These are phyloP conservation scores for Ooceraea biroi DNA, from an alignment of 1,140 invertebrate species.

Conservation along the genomic window DNA sequence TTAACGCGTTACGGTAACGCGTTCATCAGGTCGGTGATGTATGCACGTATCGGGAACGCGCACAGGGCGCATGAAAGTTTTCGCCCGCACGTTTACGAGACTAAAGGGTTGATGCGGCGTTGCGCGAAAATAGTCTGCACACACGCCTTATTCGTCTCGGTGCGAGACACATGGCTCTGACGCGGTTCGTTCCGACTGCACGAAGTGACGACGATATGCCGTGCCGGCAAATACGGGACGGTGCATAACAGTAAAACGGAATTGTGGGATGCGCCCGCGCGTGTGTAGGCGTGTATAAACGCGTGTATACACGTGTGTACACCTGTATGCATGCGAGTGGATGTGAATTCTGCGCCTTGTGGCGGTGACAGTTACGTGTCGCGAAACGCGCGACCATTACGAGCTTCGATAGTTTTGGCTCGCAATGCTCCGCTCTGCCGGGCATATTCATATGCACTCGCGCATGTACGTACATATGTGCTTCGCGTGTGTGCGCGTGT, in stretches of 20 bases:
- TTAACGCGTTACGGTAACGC: too few species aligned
- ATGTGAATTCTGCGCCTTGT: slow-evolving; percentile 5
- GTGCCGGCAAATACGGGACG: slow-evolving; percentile 40
- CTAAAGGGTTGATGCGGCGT: too few species aligned
- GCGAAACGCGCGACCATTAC: slow-evolving; percentile 48
- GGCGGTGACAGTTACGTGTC: slow-evolving; percentile 39
- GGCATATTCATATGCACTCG: not conserved
- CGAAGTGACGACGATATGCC: not conserved
- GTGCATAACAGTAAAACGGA: slow-evolving; percentile 44
- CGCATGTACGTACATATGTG: not conserved
- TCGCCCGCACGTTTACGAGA: too few species aligned
- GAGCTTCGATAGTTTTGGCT: slow-evolving; percentile 48
- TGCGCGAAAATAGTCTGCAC: too few species aligned
- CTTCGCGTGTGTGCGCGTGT: not conserved
- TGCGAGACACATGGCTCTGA: not conserved
- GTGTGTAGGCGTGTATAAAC: not conserved
- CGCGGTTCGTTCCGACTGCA: not conserved
- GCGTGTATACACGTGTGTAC: not conserved
- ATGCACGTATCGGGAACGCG: too few species aligned
- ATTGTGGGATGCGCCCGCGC: slow-evolving; percentile 18
- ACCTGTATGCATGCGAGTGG: not conserved
- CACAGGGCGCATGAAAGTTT: too few species aligned
- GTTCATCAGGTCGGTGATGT: too few species aligned
- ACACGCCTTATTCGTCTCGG: slow-evolving; percentile 5
- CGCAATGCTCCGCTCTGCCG: not conserved